Percentiles rank a stretch among this genome's conserved stretches.
Evolutionary conservation across 2,888 invertebrate species (phyloP).

Genomic region (Microlaimidae sp.): DNA sequence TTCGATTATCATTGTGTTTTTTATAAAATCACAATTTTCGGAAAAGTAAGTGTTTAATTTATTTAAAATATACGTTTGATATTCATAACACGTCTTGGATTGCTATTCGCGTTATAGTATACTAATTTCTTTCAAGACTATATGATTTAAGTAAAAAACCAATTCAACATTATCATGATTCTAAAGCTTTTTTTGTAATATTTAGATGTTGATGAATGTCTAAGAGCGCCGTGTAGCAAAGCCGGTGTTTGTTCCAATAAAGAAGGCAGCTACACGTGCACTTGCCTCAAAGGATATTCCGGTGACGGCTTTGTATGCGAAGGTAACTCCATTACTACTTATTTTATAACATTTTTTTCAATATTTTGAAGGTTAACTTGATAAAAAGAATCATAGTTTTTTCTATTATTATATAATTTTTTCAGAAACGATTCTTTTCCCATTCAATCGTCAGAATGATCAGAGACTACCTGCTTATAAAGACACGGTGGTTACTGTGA

Average conservation of each 20-base stretch:
- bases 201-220: slow-evolving; percentile 87
- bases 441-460: slow-evolving; percentile 18
- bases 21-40: no score
- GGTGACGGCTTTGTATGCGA: slow-evolving; percentile 84
- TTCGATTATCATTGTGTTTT: no score
- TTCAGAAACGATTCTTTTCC: slow-evolving; percentile 31
- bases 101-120: no score
- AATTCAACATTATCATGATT: not conserved
- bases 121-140: no score
- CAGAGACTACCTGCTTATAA: slow-evolving; percentile 13
- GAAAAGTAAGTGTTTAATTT: no score
- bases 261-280: slow-evolving; percentile 83
- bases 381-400: not conserved
- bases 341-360: no score
- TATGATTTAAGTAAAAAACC: not conserved
- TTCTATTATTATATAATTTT: slow-evolving; percentile 11
- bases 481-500: slow-evolving; percentile 18
- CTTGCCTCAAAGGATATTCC: slow-evolving; percentile 83
- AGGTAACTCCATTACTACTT: no score
- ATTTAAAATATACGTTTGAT: no score
- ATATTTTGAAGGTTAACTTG: no score
- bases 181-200: no score
- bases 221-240: slow-evolving; percentile 83
- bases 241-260: slow-evolving; percentile 93
- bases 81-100: no score